Base-by-base conservation (phyloP, 2,797 vertebrate genomes). In the Apogon hyalosoma region DNA sequence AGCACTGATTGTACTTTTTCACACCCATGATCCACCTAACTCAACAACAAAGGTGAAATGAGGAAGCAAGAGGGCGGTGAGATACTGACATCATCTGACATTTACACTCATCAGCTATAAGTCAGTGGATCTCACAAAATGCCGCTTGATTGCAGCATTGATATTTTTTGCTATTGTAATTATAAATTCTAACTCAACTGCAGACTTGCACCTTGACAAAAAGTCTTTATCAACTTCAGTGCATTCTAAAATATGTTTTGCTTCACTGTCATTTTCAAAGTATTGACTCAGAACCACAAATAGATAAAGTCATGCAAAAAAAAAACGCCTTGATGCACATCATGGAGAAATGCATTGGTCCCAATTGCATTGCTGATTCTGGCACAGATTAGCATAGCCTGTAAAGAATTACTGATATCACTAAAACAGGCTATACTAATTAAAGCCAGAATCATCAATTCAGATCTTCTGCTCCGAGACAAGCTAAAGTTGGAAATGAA, bases 321-420 rank as follows among this genome's bases (percentile, higher is more conserved):
- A 56, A 43, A 80, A 80, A 64, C 3, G 50, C 60, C 24, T 77
- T 33, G 21, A 52, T 39, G 60, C 63, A 64, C 67, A 18, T 70
- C 82, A 77, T 66, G 73, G 77, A 84, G 86, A 87, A 87, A 87
- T 49, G 57, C 63, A 77, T 89, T 88, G 82, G 11, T 90, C 78
- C 87, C 77, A 78, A 82, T 87, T 85, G 92, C 87, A 89, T 92
- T 91, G 92, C 90, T 95, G 91, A 93, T 94, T 94, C 94, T 95
- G 93, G 94, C 93, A 93, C 92, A 94, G 93, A 95, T 95, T 95
- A 95, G 94, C 94, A 95, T 95, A 94, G 94, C 94, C 94, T 95
- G 94, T 95, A 95, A 95, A 95, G 94, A 95, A 94, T 92, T 88
- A 86, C 82, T 94, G 90, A 92, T 68, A 93, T 90, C 80, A 93